A percentile compares a stretch with the other conserved stretches of the same genome.
These are phyloP conservation scores for Elaphurus davidianus DNA, from an alignment of 2,113 vertebrate genomes.

Conservation along the genomic window DNA sequence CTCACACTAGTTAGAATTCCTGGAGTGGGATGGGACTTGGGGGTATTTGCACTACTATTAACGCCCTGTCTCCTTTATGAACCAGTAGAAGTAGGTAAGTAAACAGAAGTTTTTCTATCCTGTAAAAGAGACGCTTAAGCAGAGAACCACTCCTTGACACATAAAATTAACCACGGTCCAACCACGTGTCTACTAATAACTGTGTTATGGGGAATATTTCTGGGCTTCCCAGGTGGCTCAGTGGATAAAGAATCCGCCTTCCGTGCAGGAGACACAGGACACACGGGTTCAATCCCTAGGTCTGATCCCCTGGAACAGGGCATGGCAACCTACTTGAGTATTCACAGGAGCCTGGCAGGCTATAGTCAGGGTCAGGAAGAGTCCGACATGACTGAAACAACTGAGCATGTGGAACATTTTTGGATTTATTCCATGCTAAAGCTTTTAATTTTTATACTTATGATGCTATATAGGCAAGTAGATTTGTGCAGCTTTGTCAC, in stretches of 20 bases:
- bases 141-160: background rate
- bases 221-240: background rate
- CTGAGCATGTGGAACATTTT: background rate
- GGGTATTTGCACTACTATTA: background rate
- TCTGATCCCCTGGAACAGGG: background rate
- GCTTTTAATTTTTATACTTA: background rate
- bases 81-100: background rate
- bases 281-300: background rate
- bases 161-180: background rate
- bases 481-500: background rate
- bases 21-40: background rate
- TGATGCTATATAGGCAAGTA: background rate
- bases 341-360: background rate
- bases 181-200: background rate
- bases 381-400: background rate
- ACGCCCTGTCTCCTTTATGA: background rate
- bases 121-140: background rate
- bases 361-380: background rate
- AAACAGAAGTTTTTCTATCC: background rate
- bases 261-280: background rate
- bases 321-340: background rate
- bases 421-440: constrained; percentile 8
- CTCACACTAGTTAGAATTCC: background rate
- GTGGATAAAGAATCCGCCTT: background rate
- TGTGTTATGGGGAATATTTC: background rate